These are phyloP conservation scores for Apoderus coryli DNA, from an alignment of 2,888 invertebrate genomes.

Conservation along the genomic window DNA sequence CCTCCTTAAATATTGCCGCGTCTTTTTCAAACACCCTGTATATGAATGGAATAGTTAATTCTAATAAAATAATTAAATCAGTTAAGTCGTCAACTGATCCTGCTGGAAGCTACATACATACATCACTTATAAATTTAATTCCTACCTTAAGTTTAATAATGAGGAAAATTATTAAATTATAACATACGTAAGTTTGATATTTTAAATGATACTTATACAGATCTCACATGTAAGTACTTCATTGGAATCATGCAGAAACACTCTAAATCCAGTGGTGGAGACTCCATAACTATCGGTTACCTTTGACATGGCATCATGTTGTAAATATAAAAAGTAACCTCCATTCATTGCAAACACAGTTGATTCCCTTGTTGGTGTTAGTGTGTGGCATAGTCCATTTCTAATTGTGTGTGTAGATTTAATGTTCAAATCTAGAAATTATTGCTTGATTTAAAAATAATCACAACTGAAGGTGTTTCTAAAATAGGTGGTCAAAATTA, in stretches of 20 bases:
- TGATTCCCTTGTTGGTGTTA: constrained; percentile 35
- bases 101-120: too few relatives aligned
- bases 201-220: constrained; percentile 1
- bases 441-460: constrained; percentile 12
- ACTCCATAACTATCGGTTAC: constrained; percentile 15
- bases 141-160: too few relatives aligned
- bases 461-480: constrained; percentile 2
- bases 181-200: too few relatives aligned
- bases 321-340: constrained; percentile 45
- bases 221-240: constrained; percentile 36
- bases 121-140: too few relatives aligned
- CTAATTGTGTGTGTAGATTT: too few relatives aligned
- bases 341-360: constrained; percentile 32
- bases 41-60: too few relatives aligned
- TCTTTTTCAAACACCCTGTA: too few relatives aligned
- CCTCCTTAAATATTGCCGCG: too few relatives aligned
- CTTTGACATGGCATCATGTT: constrained; percentile 29
- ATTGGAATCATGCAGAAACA: constrained; percentile 22
- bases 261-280: constrained; percentile 20
- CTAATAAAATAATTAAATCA: too few relatives aligned
- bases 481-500: neutral
- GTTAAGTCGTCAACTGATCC: too few relatives aligned
- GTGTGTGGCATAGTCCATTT: constrained; percentile 46
- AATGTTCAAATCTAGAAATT: constrained; percentile 8
- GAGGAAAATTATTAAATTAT: too few relatives aligned